These are phyloP conservation scores for Drosophila barbarae DNA, from an alignment of 2,888 invertebrate species.

Conservation along the genomic window DNA sequence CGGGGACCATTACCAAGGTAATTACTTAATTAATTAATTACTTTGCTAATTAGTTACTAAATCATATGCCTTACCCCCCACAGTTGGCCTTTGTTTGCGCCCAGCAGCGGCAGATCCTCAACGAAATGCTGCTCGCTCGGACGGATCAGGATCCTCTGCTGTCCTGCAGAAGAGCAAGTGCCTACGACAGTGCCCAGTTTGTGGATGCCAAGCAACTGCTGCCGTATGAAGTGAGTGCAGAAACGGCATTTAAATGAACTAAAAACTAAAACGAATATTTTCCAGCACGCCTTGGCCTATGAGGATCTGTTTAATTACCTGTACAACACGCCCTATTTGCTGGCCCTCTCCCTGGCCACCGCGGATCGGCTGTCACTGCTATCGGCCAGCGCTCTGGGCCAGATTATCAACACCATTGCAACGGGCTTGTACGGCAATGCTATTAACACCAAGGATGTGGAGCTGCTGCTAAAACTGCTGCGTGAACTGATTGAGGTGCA, in stretches of 20 bases:
- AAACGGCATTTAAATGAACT: too few relatives aligned
- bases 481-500: conserved; percentile 87
- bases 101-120: conserved; percentile 90
- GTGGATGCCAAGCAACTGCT: conserved; percentile 90
- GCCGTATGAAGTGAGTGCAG: conserved; percentile 85
- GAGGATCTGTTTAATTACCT: conserved; percentile 86
- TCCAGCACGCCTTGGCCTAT: conserved; percentile 82
- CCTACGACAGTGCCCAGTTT: conserved; percentile 84
- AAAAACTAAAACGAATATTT: background rate
- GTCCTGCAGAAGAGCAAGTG: conserved; percentile 87
- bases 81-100: conserved; percentile 91
- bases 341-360: conserved; percentile 85
- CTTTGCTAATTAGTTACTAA: background rate
- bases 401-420: conserved; percentile 79
- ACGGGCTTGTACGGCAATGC: conserved; percentile 87
- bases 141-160: conserved; percentile 88
- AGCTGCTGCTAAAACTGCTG: conserved; percentile 83
- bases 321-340: conserved; percentile 85
- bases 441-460: conserved; percentile 87
- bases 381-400: conserved; percentile 75
- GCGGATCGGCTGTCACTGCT: conserved; percentile 83
- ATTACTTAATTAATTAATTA: background rate
- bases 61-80: background rate
- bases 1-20: conserved; percentile 81
- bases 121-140: conserved; percentile 86